Conservation (phyloP, 2,888 invertebrate species). For the Melipona bicolor region DNA sequence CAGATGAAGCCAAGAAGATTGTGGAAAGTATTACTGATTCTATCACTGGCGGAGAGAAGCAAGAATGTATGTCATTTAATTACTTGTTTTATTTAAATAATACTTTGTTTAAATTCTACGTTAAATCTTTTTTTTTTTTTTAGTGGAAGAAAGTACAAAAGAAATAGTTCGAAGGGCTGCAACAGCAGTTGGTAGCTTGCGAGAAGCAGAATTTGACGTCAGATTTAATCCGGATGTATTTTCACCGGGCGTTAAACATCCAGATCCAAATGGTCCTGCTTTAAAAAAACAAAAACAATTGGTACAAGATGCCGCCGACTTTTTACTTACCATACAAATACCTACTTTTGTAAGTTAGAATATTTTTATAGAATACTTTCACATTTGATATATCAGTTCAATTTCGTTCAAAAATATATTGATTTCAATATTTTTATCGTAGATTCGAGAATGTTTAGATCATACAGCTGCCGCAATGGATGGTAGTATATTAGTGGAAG, state of each 20-base stretch:
- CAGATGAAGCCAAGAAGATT: constrained; percentile 95
- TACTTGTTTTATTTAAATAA: constrained; percentile 49
- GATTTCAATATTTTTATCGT: constrained; percentile 4
- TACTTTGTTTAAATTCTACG: background rate
- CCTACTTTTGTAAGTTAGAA: constrained; percentile 93
- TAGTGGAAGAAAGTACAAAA: constrained; percentile 93
- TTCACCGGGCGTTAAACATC: constrained; percentile 96
- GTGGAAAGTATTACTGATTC: constrained; percentile 95
- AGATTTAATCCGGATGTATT: constrained; percentile 99
- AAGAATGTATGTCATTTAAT: constrained; percentile 87
- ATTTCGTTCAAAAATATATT: background rate
- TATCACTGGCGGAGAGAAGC: constrained; percentile 90
- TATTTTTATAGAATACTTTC: background rate
- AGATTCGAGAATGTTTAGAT: constrained; percentile 95
- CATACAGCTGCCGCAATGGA: constrained; percentile 98
- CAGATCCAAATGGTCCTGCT: constrained; percentile 88
- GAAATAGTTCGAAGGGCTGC: constrained; percentile 96
- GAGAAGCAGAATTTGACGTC: constrained; percentile 98
- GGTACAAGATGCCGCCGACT: constrained; percentile 98
- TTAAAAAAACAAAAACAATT: constrained; percentile 94
- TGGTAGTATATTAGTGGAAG: constrained; percentile 95
- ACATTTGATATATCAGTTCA: background rate
- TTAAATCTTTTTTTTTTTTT: constrained; percentile 7
- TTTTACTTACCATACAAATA: constrained; percentile 96
- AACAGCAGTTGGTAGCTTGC: constrained; percentile 95